Percentiles rank a stretch among this genome's conserved stretches.
phyloP scores from a whole-genome alignment of 2,888 invertebrate genomes.

The Drosophila vallismaia region DNA sequence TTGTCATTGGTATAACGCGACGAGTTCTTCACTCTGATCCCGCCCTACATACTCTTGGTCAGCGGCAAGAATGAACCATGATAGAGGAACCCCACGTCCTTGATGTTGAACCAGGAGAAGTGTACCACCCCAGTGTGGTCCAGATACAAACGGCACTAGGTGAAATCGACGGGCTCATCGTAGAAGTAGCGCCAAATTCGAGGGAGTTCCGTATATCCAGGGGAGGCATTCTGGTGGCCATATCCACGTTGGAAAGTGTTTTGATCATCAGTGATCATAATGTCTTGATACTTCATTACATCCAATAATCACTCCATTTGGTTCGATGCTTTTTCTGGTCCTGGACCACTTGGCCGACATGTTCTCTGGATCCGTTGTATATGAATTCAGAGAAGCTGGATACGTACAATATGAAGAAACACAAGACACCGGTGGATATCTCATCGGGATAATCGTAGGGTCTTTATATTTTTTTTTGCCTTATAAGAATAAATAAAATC shows the following conservation, averaged over 20 bases:
- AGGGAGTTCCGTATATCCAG: constrained; percentile 59
- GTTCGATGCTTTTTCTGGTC: constrained; percentile 84
- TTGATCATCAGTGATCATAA: constrained; percentile 84
- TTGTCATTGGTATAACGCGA: constrained; percentile 86
- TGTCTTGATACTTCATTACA: constrained; percentile 85
- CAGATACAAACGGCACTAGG: constrained; percentile 43
- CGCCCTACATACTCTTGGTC: constrained; percentile 80
- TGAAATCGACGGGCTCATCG: constrained; percentile 67
- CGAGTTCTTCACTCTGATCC: constrained; percentile 83
- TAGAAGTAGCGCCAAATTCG: constrained; percentile 77
- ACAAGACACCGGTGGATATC: no score
- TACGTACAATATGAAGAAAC: no score
- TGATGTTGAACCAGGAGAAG: no score
- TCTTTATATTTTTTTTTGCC: no score
- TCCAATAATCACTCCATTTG: constrained; percentile 85
- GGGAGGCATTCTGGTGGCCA: constrained; percentile 31
- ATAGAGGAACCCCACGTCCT: no score
- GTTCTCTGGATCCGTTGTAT: constrained; percentile 84
- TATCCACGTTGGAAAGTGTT: constrained; percentile 85
- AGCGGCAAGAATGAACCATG: constrained; percentile 43
- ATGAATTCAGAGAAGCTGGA: no score
- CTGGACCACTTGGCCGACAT: constrained; percentile 83
- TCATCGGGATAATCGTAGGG: no score
- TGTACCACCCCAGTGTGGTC: constrained; percentile 56
- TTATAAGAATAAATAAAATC: no score